Conservation (phyloP, 2,797 vertebrate genomes). For the Enteromius viviparus region DNA sequence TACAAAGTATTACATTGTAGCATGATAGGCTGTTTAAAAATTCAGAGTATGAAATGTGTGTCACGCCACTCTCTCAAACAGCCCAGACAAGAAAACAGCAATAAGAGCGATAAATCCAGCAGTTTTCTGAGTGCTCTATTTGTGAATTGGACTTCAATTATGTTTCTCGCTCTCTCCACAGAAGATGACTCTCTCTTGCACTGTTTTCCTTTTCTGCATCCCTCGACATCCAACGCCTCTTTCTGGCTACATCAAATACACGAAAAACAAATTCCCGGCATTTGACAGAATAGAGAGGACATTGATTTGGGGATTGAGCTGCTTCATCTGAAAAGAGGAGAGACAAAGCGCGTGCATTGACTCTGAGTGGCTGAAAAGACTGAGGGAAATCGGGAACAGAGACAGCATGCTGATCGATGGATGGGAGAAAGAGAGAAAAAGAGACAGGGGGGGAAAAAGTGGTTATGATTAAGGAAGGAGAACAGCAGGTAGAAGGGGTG, state of each 20-base stretch:
- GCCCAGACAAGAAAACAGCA: conserved; percentile 33
- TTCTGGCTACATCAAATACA: conserved; percentile 36
- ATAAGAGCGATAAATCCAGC: conserved; percentile 35
- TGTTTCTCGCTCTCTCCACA: conserved; percentile 5
- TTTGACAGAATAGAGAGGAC: conserved; percentile 51
- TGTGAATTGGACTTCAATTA: conserved; percentile 45
- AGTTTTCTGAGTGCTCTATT: conserved; percentile 45
- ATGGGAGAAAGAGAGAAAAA: conserved; percentile 4
- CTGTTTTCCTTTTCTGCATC: conserved; percentile 26
- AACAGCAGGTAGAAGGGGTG: conserved; percentile 43
- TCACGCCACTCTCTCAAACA: conserved; percentile 19
- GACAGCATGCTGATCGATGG: conserved; percentile 54
- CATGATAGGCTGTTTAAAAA: conserved; percentile 13
- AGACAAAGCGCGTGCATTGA: conserved; percentile 48
- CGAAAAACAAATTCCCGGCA: conserved; percentile 41
- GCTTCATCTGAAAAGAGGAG: conserved; percentile 44
- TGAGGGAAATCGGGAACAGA: conserved; percentile 39
- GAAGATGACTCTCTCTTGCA: conserved; percentile 18
- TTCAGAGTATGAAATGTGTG: conserved; percentile 41
- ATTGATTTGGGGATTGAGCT: conserved; percentile 61
- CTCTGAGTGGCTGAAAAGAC: conserved; percentile 33
- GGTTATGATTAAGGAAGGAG: conserved; percentile 43
- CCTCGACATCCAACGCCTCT: conserved; percentile 27
- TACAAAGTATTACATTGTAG: conserved; percentile 31
- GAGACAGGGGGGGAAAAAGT: neutral